Conservation (phyloP, 2,888 invertebrate species). For the Idaea aversata region DNA sequence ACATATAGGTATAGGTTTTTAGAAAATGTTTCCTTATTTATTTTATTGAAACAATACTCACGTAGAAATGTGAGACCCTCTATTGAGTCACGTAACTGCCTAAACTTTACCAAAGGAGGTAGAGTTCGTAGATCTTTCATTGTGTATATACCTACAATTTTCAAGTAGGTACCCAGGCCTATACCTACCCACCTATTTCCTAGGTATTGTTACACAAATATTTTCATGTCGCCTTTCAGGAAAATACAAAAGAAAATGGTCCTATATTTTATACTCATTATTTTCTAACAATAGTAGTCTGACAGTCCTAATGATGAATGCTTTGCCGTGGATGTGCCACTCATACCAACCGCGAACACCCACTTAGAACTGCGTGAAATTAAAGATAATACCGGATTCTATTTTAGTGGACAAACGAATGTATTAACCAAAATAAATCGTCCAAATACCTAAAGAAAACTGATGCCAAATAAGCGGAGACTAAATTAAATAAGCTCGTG, state of each 20-base stretch:
- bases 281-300: constrained; percentile 16
- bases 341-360: constrained; percentile 3
- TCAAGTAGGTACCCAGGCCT: too few species aligned
- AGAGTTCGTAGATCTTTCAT: not conserved
- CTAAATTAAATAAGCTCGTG: constrained; percentile 12
- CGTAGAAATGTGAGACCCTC: not conserved
- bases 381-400: constrained; percentile 17
- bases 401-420: constrained; percentile 30
- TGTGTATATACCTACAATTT: too few species aligned
- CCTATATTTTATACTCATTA: constrained; percentile 14
- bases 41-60: not conserved
- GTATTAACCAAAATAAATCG: constrained; percentile 30
- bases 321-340: constrained; percentile 4
- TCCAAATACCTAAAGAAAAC: constrained; percentile 23
- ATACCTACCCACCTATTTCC: not conserved
- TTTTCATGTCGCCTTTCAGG: not conserved
- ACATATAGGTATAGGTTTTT: not conserved
- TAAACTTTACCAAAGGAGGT: not conserved
- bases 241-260: constrained; percentile 13
- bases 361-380: not conserved
- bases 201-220: not conserved
- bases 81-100: not conserved
- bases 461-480: constrained; percentile 28
- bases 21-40: not conserved
- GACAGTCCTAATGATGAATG: constrained; percentile 18